These are phyloP conservation scores for Alces alces DNA, from an alignment of 2,113 vertebrate species.

Conservation along the genomic window DNA sequence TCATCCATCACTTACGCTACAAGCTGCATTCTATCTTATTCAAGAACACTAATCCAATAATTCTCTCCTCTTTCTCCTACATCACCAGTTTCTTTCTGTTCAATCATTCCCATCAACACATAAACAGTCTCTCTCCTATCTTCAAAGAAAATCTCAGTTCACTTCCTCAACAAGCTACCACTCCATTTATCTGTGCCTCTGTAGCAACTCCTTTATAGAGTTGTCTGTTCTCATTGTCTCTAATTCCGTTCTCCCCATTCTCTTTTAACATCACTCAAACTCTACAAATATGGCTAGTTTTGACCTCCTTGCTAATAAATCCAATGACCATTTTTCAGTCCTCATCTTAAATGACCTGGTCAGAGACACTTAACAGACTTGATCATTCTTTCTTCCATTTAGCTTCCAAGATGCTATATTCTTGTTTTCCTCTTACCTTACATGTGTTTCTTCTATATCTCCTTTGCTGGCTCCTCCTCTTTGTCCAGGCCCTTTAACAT, in stretches of 20 bases:
- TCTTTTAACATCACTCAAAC: slow-evolving; percentile 12
- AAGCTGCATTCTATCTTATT: background rate
- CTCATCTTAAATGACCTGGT: background rate
- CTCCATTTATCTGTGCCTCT: background rate
- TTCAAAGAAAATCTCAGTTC: background rate
- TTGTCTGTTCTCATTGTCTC: background rate
- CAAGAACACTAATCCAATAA: background rate
- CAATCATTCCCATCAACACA: background rate
- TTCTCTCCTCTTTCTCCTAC: background rate
- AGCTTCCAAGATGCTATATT: slow-evolving; percentile 36
- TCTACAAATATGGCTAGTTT: slow-evolving; percentile 20
- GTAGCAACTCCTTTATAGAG: background rate
- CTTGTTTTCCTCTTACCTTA: background rate
- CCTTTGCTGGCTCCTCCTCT: slow-evolving; percentile 1
- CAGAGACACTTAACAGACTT: background rate
- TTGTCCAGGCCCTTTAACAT: background rate
- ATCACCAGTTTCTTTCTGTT: background rate
- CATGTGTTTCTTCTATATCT: background rate
- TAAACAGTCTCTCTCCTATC: background rate
- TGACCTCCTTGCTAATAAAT: background rate
- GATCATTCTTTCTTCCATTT: slow-evolving; percentile 7
- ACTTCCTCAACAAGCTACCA: background rate
- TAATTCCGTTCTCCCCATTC: background rate
- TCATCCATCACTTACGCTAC: background rate
- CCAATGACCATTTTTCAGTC: background rate